Evolutionary conservation across 2,888 invertebrate genomes (phyloP), one percentile per base, ranked within the genome.

Genomic region (Sarcophaga variegata): DNA sequence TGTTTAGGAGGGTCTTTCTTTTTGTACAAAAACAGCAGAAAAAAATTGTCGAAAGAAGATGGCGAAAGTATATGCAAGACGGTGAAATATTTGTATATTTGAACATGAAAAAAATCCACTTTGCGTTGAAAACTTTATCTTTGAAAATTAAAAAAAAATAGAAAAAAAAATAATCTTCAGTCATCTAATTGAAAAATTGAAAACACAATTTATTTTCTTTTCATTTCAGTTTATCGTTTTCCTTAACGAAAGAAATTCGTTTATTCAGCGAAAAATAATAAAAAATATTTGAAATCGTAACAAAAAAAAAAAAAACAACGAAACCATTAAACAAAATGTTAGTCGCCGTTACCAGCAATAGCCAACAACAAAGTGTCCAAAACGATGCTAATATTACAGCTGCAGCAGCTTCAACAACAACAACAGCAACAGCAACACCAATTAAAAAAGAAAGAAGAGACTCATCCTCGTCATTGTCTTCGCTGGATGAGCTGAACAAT

Each of bases 391-490:
- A 71, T 14, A 74, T 82, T 0, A 85, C 66, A 79, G 37, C 86
- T 12, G 67, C 70, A 64, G 62, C 78, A 47, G 83, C 74, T 10
- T 80, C 88, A 11, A 88, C 78, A 47, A 84, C 74, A 11, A 8
- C 37, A 27, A 20, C 20, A 37, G 10, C 78, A 47, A 84, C 74
- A 11, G 10, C 78, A 47, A 84, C 74, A 11, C 81, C 88, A 11
- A 88, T 88, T n/a, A 91, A 91, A 71, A 90, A 92, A 91, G 94
- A 94, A 71, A 92, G 93, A 45, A 91, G 93, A 10, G 91, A 91
- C 79, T 93, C 94, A 14, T 91, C 91, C 70, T 93, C 93, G 45
- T 93, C 94, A 3, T 93, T 93, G 82, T 94, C 93, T 71, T 94
- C 93, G 22, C 88, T 93, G 77, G 94, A 94, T 88, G 94, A 94